Base-by-base conservation (phyloP, 1,140 invertebrate genomes). In the Drosophila neocordata region DNA sequence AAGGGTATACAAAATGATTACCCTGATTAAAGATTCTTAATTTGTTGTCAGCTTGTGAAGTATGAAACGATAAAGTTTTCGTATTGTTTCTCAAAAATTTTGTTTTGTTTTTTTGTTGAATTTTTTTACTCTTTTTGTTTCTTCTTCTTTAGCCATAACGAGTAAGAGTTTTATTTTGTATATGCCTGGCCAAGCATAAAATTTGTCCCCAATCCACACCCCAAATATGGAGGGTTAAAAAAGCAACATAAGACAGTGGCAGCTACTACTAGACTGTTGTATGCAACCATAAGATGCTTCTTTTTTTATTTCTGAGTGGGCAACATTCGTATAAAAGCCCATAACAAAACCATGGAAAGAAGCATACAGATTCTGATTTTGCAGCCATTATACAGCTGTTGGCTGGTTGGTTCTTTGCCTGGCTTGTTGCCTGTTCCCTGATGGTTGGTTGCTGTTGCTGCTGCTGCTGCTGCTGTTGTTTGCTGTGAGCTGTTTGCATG, bases 141-240 rank as follows among this genome's bases (percentile, higher is more conserved):
- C 41, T 8, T 2, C 41, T 20, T 48, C 15, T 48, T 48, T 20
- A 20, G 15, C 15, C 15, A 20, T 20, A 48, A 48, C 41, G 8
- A 48, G 15, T 48, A 48, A 48, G 41, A 11, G 11, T 48, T 48
- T 44, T 44, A 6, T 48, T 20, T 48, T 18, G 15, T 20, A 48
- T 20, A 48, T 15, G 41, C 41, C 41, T 20, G 41, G 41, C 41
- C 41, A 48, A 48, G 41, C 41, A 48, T 48, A 48, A 48, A 48
- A 48, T 48, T 48, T 48, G 41, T 48, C 41, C 41, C 41, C 41
- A 48, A 48, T 48, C 15, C 41, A 48, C 41, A 48, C 15, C 41
- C 41, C 41, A 48, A 48, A 48, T 48, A 48, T 48, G 41, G 41
- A 48, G 41, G 41, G 41, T 48, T 48, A 38, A n/a, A 38, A n/a